Conservation (phyloP, 2,113 vertebrate genomes). For the Melanerpes formicivorus region DNA sequence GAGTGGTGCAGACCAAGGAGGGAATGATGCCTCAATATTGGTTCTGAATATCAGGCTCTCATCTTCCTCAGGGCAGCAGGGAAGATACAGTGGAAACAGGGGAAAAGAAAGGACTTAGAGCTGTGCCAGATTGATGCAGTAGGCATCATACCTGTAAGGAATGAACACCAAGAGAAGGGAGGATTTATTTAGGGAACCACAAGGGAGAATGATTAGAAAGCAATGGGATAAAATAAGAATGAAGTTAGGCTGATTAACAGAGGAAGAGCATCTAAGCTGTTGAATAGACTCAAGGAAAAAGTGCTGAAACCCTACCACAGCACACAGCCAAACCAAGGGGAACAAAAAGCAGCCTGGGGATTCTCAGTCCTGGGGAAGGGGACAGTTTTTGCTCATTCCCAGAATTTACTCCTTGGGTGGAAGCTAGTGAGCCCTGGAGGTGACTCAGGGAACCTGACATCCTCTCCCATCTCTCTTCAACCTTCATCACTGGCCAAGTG, state of each 20-base stretch:
- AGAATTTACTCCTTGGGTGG: accelerated
- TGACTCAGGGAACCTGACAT: background rate
- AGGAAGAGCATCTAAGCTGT: background rate
- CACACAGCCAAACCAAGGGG: background rate
- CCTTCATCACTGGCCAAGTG: accelerated
- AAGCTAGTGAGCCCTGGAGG: background rate
- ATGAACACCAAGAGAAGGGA: background rate
- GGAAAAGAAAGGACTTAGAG: background rate
- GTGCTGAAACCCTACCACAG: background rate
- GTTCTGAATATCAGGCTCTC: background rate
- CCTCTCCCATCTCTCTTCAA: background rate
- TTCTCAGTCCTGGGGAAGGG: background rate
- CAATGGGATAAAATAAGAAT: constrained; percentile 17
- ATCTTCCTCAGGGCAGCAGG: background rate
- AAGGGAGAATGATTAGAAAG: constrained; percentile 19
- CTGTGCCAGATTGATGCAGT: background rate
- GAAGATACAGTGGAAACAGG: background rate
- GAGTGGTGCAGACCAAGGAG: background rate
- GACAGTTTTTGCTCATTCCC: background rate
- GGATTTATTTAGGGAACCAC: constrained; percentile 8
- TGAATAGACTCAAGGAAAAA: background rate
- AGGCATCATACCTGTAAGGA: background rate
- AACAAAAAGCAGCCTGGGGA: background rate
- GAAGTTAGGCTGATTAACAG: constrained; percentile 6
- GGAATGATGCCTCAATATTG: accelerated